Base-by-base conservation (phyloP, 2,888 invertebrate species). In the Aleiodes leptofemur region DNA sequence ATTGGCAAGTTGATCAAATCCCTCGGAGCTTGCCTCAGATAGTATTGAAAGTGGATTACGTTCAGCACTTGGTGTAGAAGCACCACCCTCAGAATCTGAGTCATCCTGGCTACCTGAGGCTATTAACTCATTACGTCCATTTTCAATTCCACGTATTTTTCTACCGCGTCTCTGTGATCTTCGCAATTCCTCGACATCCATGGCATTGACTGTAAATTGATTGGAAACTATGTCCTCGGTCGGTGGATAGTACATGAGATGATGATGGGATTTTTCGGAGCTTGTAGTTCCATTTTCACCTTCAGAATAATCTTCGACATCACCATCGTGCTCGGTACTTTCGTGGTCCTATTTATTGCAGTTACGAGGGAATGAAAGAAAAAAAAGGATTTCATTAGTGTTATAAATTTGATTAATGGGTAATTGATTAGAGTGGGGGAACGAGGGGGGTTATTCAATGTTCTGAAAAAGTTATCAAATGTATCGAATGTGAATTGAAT, bases 121-220 rank as follows among this genome's bases (percentile, higher is more conserved):
- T 3, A 88, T 88, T 57, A 76, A 72, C 78, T 88, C 87, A 78
- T 83, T 87, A 61, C 87, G 83, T 69, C 85, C 87, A 78, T 80
- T 87, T 76, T 89, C 87, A 51, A 81, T 75, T 50, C 78, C 79
- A 75, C 86, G 83, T 2, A 84, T 84, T 61, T 87, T 88, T 73
- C 87, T 88, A 16, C 84, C 83, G 50, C 86, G 83, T 79, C 86
- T 86, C 70, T 87, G 88, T 50, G 88, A 88, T 70, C 88, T 94
- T 0, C 96, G 91, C 75, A 96, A 90, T 85, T 96, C 96, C 51
- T 96, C 95, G 0, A 94, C 95, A 85, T 96, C 96, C 93, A 96
- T 96, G 72, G 96, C 96, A 86, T 95, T 96, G 55, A 97, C 96
- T 85, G 95, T 95, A 86, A 96, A 97, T 85, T 96, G 96, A 76